A percentile compares a stretch with the other conserved stretches of the same genome.
These are phyloP conservation scores for Petrocephalus zakoni DNA, from an alignment of 2,113 vertebrate species.

Conservation along the genomic window DNA sequence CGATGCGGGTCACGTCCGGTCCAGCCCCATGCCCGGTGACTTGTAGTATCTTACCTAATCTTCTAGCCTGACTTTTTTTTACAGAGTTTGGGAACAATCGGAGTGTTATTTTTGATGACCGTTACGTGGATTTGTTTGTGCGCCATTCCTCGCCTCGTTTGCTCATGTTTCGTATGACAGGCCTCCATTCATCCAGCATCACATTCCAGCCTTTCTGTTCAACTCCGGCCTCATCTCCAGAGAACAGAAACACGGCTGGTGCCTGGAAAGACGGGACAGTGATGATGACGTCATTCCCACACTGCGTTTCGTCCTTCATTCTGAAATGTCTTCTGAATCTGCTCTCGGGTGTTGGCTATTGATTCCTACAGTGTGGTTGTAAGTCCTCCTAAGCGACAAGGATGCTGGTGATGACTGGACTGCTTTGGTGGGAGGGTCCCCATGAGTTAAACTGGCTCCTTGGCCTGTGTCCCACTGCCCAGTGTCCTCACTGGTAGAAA, in stretches of 20 bases:
- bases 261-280: conserved; percentile 51
- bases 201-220: not conserved
- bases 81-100: not conserved
- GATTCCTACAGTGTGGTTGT: too few relatives aligned
- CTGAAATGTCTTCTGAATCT: not conserved
- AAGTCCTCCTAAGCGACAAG: not conserved
- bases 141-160: not conserved
- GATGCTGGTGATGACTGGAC: not conserved
- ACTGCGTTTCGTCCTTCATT: not conserved
- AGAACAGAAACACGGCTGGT: conserved; percentile 32
- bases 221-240: not conserved
- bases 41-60: not conserved
- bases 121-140: not conserved
- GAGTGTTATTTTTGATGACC: not conserved
- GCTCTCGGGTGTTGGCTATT: not conserved
- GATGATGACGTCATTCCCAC: conserved; percentile 32
- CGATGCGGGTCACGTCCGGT: not conserved
- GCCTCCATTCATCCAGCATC: not conserved
- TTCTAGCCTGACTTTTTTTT: not conserved
- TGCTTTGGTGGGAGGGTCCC: not conserved
- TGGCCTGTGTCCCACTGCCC: not conserved
- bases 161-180: not conserved
- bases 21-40: not conserved
- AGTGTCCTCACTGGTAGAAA: not conserved
- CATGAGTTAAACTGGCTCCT: not conserved